Conservation (phyloP, 2,888 invertebrate genomes). For the Oligia fasciuncula region DNA sequence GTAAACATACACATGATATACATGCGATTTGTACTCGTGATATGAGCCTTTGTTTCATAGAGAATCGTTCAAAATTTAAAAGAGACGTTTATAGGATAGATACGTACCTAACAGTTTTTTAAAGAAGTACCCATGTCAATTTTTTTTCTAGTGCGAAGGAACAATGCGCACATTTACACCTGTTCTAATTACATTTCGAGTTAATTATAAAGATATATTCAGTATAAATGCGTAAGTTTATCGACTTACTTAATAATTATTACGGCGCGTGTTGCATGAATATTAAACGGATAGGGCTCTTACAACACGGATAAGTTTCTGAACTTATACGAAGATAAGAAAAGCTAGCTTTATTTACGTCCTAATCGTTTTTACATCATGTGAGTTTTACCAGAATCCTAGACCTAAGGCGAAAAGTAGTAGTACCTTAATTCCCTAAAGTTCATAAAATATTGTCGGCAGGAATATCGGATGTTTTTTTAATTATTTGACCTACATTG, state of each 20-base stretch:
- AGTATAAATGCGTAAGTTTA: slow-evolving; percentile 53
- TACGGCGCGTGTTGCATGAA: slow-evolving; percentile 53
- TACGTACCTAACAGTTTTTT: neutral
- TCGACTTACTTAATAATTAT: slow-evolving; percentile 57
- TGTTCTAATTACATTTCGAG: slow-evolving; percentile 47
- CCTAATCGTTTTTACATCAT: slow-evolving; percentile 36
- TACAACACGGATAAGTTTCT: slow-evolving; percentile 30
- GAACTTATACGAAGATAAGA: slow-evolving; percentile 44
- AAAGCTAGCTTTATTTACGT: slow-evolving; percentile 25
- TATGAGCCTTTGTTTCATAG: neutral
- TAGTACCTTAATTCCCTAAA: neutral
- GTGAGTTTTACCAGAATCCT: neutral
- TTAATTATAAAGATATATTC: slow-evolving; percentile 50
- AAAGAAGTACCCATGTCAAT: neutral
- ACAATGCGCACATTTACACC: slow-evolving; percentile 44
- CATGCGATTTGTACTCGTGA: slow-evolving; percentile 4
- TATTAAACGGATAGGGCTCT: slow-evolving; percentile 51
- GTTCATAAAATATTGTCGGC: neutral
- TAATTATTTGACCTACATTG: neutral
- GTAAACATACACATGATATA: slow-evolving; percentile 13
- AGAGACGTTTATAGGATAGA: neutral
- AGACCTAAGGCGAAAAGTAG: neutral
- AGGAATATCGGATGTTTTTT: neutral
- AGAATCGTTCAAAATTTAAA: slow-evolving; percentile 21
- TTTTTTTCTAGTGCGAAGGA: slow-evolving; percentile 15